Percentiles rank a stretch among this genome's conserved stretches.
Evolutionary conservation across 2,888 invertebrate species (phyloP).

Genomic region (Drosophila nigricruria): DNA sequence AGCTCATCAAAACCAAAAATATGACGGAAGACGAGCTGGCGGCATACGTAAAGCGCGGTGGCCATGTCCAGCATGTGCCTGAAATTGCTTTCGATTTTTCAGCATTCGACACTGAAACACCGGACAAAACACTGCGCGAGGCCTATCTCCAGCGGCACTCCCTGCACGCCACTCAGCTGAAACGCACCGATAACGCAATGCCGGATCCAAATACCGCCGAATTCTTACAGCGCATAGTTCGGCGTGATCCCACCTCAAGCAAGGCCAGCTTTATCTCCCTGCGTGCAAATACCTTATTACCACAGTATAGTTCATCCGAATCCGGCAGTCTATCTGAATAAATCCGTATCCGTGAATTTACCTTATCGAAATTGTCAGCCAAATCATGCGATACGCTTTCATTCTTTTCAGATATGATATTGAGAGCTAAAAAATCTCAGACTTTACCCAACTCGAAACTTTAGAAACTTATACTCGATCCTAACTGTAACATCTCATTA

Average conservation of each 20-base stretch:
- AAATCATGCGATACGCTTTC: too few relatives aligned
- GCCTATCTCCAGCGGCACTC: conserved; percentile 16
- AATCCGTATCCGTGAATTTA: background rate
- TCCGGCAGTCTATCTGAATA: background rate
- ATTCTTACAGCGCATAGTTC: conserved; percentile 4
- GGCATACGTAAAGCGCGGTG: conserved; percentile 25
- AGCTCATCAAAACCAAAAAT: conserved; percentile 60
- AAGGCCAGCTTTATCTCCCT: conserved; percentile 23
- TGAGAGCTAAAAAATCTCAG: too few relatives aligned
- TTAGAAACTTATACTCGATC: too few relatives aligned
- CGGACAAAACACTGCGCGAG: conserved; percentile 1
- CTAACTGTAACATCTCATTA: background rate
- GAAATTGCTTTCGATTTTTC: conserved; percentile 54
- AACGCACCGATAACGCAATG: fast-evolving
- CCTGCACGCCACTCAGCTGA: background rate
- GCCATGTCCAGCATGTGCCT: conserved; percentile 31
- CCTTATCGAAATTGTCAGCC: background rate
- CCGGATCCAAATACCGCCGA: background rate
- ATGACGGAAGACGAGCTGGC: conserved; percentile 50
- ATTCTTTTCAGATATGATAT: background rate
- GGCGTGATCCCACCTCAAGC: conserved; percentile 19
- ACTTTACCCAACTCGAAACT: too few relatives aligned
- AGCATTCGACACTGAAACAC: conserved; percentile 8
- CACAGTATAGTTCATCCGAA: background rate
- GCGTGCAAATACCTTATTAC: background rate